Evolutionary conservation across 2,888 invertebrate genomes (phyloP).

Genomic region (Thymelicus lineola): DNA sequence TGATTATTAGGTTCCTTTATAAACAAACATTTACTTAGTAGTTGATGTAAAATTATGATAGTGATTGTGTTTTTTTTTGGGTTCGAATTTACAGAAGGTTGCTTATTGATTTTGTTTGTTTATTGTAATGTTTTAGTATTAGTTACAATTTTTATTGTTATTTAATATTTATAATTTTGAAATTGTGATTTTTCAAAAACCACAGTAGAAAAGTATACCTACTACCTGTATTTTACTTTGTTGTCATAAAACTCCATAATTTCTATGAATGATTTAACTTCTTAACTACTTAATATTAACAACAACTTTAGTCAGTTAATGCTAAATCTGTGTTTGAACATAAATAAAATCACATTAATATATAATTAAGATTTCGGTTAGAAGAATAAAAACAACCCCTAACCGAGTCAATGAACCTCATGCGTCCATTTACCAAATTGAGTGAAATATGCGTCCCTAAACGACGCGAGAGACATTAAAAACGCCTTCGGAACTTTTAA

Average conservation of each 20-base stretch:
- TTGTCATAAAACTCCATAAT: no score
- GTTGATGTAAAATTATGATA: no score
- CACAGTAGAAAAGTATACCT: no score
- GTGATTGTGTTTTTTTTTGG: no score
- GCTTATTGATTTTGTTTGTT: no score
- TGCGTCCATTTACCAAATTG: conserved; percentile 81
- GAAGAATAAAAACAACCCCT: conserved; percentile 63
- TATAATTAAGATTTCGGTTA: conserved; percentile 55
- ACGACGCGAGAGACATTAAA: conserved; percentile 79
- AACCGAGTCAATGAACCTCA: conserved; percentile 60
- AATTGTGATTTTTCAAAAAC: no score
- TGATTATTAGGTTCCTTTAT: no score
- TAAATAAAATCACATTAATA: conserved; percentile 5
- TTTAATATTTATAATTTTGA: neutral
- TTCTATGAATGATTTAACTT: no score
- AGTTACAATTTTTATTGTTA: neutral
- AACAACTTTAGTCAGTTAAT: neutral
- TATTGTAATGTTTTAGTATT: neutral
- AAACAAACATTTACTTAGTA: no score
- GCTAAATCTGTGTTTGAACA: conserved; percentile 2
- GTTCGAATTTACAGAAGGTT: no score
- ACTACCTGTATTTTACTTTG: no score
- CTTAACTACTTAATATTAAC: no score
- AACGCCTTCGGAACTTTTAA: conserved; percentile 81
- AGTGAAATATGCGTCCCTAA: conserved; percentile 81